Base-by-base conservation (phyloP, 2,113 vertebrate species). In the Thunnus maccoyii region DNA sequence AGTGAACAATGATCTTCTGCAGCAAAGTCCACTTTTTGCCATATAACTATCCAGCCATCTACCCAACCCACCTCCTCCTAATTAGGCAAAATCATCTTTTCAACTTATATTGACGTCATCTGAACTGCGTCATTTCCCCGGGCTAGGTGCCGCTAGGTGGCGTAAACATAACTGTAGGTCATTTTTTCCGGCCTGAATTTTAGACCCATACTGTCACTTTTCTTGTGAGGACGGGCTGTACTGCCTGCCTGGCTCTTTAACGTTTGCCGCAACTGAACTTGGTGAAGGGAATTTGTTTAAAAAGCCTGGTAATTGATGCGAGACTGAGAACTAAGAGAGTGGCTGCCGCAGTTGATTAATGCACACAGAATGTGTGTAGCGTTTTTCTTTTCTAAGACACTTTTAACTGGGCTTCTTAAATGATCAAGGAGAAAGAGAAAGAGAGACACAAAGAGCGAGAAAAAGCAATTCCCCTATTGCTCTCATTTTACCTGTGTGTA, bases 251-350 rank as follows among this genome's bases (percentile, higher is more conserved):
- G 51, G 87, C 95, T 92, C 96, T 96, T 95, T 93, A 95, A 92
- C 91, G 1, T 3, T 11, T 46, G 30, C 56, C 1, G 8, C 51
- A 54, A 54, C 80, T 78, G 22, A 57, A 71, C 65, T 75, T 2
- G 9, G 54, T 65, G 94, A 95, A 93, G 86, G 81, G 95, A 96
- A 96, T 97, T 97, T 96, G 96, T 97, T 96, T 93, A 88, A 93
- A 93, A 94, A 94, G 94, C 94, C 81, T 92, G 88, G 95, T 97
- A 96, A 97, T 96, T 97, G 96, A 98, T 97, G 96, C 95, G 89
- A 32, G 94, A 93, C 95, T 93, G 95, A 93, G 94, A 96, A 71
- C 95, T 95, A 94, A 95, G 93, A 94, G 94, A 94, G 95, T 92
- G 52, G 62, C 56, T 78, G 93, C 88, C 86, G 92, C 91, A 88